phyloP scores from a whole-genome alignment of 37 sponge, comb jelly and placozoan genomes.

The Axinella damicornis region DNA sequence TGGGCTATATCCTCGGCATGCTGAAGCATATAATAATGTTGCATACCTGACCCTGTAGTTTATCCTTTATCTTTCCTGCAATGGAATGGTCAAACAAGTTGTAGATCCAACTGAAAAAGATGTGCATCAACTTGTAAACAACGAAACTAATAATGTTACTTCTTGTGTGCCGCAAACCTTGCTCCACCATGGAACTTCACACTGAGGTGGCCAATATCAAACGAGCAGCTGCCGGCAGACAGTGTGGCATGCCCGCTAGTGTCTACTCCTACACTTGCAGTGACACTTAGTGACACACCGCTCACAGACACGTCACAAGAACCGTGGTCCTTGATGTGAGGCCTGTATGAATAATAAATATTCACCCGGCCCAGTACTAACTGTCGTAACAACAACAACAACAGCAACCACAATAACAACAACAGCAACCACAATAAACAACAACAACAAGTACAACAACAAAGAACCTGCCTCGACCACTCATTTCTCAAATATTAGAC shows the following conservation, averaged over 20 bases:
- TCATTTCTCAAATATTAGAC: no score
- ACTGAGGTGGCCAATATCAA: slow-evolving; percentile 62
- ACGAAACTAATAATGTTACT: no score
- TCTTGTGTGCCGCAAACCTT: slow-evolving; percentile 37
- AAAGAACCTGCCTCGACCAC: no score
- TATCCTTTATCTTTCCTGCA: slow-evolving; percentile 58
- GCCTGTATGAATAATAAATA: slow-evolving; percentile 3
- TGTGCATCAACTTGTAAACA: not conserved
- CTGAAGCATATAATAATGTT: no score
- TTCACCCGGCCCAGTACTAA: no score
- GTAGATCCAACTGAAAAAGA: slow-evolving; percentile 78
- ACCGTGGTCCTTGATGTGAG: slow-evolving; percentile 67
- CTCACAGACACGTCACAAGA: slow-evolving; percentile 46
- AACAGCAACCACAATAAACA: no score
- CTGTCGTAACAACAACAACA: no score
- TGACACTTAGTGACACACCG: slow-evolving; percentile 33
- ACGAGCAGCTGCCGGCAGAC: slow-evolving; percentile 53
- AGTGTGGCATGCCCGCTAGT: slow-evolving; percentile 67
- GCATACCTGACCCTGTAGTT: slow-evolving; percentile 57
- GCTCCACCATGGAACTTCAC: slow-evolving; percentile 89
- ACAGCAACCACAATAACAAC: no score
- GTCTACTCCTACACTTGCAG: slow-evolving; percentile 46
- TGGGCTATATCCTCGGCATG: no score
- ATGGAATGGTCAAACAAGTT: slow-evolving; percentile 76
- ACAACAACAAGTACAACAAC: no score